These are phyloP conservation scores for Argyra leucocephala DNA, from an alignment of 2,888 invertebrate genomes.

Conservation along the genomic window DNA sequence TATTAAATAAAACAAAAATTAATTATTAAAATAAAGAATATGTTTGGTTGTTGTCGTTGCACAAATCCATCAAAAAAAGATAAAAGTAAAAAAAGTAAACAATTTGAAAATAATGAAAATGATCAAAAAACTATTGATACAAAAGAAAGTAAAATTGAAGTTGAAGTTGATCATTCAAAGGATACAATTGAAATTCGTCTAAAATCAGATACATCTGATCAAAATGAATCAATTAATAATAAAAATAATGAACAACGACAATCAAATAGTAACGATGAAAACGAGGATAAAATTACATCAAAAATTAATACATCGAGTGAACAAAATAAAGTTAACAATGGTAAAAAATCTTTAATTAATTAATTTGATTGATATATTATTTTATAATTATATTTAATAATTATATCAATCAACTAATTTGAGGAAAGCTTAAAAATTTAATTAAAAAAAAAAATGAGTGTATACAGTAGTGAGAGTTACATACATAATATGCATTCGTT, in stretches of 20 bases:
- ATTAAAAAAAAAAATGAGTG: no score
- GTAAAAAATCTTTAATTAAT: no score
- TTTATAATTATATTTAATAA: no score
- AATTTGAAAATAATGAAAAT: neutral
- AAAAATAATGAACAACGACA: neutral
- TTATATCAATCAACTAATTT: no score
- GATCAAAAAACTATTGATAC: constrained; percentile 4
- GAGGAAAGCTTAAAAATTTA: no score
- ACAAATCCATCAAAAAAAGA: neutral
- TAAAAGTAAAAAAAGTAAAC: neutral
- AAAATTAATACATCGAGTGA: neutral
- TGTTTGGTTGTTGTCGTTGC: neutral
- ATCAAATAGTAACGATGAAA: constrained; percentile 5
- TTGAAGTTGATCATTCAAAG: constrained; percentile 11
- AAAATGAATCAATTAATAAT: neutral
- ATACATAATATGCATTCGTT: no score
- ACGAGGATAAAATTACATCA: constrained; percentile 1
- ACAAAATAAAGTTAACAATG: neutral
- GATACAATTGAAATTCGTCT: constrained; percentile 17
- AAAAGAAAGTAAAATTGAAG: neutral
- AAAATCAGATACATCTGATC: constrained; percentile 2
- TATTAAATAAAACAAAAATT: neutral
- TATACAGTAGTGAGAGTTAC: no score
- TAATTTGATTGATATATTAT: no score
- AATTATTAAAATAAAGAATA: neutral